A percentile compares a stretch with the other conserved stretches of the same genome.
Conservation (phyloP, 2,888 invertebrate genomes). For the Aporophyla nigra region DNA sequence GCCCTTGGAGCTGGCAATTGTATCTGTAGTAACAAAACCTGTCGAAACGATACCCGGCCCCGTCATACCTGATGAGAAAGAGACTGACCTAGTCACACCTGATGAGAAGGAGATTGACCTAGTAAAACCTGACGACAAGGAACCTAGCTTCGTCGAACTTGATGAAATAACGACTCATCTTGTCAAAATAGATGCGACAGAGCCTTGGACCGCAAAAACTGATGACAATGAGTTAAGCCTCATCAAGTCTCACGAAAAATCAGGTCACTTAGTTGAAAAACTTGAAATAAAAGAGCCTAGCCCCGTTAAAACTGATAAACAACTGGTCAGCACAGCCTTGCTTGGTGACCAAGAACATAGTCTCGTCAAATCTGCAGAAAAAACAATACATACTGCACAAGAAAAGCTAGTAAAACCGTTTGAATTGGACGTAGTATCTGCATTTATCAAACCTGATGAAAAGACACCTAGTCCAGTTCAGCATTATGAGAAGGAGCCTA, state of each 20-base stretch:
- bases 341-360: conserved; percentile 6
- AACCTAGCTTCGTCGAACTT: background rate
- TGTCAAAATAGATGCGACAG: background rate
- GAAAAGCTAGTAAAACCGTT: background rate
- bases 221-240: background rate
- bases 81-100: background rate
- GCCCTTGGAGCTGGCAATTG: background rate
- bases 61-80: conserved; percentile 18
- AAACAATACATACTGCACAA: background rate
- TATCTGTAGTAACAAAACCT: background rate
- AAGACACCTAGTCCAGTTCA: background rate
- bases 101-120: conserved; percentile 26
- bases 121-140: background rate
- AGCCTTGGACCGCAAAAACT: background rate
- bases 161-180: background rate
- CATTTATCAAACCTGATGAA: background rate
- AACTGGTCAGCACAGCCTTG: background rate
- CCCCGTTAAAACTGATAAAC: background rate
- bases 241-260: background rate
- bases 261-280: too few relatives aligned
- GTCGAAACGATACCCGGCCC: conserved; percentile 11
- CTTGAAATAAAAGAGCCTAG: background rate
- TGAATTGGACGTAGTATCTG: background rate
- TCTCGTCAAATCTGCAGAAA: background rate
- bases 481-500: background rate